Percentiles rank a stretch among this genome's conserved stretches.
phyloP scores from a whole-genome alignment of 2,888 invertebrate genomes.

The Yponomeuta cagnagella region DNA sequence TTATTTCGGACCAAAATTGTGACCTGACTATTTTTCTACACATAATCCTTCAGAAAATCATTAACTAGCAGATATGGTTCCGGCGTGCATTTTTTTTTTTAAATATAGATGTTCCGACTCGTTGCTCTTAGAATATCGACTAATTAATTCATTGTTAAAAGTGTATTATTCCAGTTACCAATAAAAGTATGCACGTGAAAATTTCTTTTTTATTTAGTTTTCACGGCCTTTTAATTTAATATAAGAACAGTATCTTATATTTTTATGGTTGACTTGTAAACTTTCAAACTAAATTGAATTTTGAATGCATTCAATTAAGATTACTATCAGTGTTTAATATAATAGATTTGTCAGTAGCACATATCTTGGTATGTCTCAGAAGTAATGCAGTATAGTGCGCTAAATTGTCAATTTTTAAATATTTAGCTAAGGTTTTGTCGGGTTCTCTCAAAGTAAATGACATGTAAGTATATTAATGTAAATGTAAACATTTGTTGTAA shows the following conservation, averaged over 20 bases:
- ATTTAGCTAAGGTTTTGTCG: conserved; percentile 57
- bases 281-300: conserved; percentile 12
- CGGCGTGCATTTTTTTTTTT: neutral
- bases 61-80: neutral
- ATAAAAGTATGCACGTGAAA: conserved; percentile 56
- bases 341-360: conserved; percentile 26
- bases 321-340: conserved; percentile 26
- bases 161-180: conserved; percentile 61
- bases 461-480: conserved; percentile 50
- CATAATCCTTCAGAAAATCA: neutral
- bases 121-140: conserved; percentile 23
- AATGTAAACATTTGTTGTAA: conserved; percentile 66
- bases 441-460: conserved; percentile 49
- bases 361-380: conserved; percentile 21
- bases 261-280: conserved; percentile 3
- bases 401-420: conserved; percentile 71
- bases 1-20: conserved; percentile 1
- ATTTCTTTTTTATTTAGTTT: conserved; percentile 39
- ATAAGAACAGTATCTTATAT: neutral
- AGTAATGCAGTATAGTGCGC: conserved; percentile 31
- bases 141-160: conserved; percentile 47
- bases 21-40: conserved; percentile 1
- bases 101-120: neutral
- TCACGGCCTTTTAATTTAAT: neutral
- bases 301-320: conserved; percentile 12